A percentile compares a stretch with the other conserved stretches of the same genome.
Conservation (phyloP, 2,113 vertebrate genomes). For the Zosterops hypoxanthus region DNA sequence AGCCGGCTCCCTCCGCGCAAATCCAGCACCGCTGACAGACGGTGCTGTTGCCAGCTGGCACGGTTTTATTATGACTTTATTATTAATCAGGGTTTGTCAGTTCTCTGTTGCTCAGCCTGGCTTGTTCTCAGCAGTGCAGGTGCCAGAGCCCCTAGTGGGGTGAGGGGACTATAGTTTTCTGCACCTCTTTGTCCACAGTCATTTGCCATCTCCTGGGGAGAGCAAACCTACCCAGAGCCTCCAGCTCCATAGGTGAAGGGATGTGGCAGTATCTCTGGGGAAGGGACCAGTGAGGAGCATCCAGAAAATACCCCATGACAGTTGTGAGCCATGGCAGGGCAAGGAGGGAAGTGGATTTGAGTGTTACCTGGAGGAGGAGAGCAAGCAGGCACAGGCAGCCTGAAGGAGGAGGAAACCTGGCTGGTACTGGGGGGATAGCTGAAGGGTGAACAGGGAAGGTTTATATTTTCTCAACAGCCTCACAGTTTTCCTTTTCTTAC, state of each 20-base stretch:
- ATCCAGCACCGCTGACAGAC: not conserved
- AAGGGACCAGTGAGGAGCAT: not conserved
- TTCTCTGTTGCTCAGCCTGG: not conserved
- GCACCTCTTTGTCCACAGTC: not conserved
- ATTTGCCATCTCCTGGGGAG: not conserved
- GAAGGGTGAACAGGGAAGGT: not conserved
- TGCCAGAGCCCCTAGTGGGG: not conserved
- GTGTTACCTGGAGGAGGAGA: not conserved
- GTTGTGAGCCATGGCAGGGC: rapidly evolving
- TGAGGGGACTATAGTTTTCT: not conserved
- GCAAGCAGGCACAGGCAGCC: not conserved
- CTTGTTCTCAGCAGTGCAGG: not conserved
- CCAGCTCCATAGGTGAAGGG: not conserved
- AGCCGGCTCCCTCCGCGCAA: not conserved
- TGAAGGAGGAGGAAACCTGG: not conserved
- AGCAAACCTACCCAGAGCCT: not conserved
- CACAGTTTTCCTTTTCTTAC: not conserved
- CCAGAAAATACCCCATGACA: not conserved
- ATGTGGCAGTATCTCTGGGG: not conserved
- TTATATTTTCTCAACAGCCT: not conserved
- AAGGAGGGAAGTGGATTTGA: not conserved
- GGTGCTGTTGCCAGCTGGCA: slow-evolving; percentile 7
- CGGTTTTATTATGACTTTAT: not conserved
- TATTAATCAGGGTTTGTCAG: slow-evolving; percentile 5
- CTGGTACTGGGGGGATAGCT: not conserved